Evolutionary conservation across 2,888 invertebrate genomes (phyloP).

Genomic region (Aphidius colemani): DNA sequence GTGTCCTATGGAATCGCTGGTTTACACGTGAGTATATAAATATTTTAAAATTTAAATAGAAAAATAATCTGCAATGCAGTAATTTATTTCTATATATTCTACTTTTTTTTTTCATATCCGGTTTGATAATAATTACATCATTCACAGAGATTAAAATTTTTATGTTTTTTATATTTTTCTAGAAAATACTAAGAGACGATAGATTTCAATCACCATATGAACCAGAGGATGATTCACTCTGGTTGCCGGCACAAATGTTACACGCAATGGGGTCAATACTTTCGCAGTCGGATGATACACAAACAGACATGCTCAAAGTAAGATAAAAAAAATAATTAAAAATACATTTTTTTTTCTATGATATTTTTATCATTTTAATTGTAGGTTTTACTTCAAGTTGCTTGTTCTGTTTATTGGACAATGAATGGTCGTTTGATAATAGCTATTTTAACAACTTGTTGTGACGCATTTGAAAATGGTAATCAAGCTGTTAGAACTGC

Average conservation of each 20-base stretch:
- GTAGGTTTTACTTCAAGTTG: slow-evolving; percentile 82
- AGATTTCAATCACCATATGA: slow-evolving; percentile 89
- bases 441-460: slow-evolving; percentile 82
- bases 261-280: slow-evolving; percentile 82
- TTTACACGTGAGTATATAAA: slow-evolving; percentile 75
- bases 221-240: slow-evolving; percentile 88
- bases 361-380: slow-evolving; percentile 33
- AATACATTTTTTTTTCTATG: not conserved
- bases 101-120: slow-evolving; percentile 17
- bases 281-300: slow-evolving; percentile 83
- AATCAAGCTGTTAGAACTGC: slow-evolving; percentile 84
- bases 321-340: slow-evolving; percentile 41
- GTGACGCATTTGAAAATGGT: slow-evolving; percentile 79
- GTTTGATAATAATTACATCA: not conserved
- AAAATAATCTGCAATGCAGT: slow-evolving; percentile 6
- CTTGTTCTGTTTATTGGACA: slow-evolving; percentile 86
- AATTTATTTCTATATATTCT: not conserved
- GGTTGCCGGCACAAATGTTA: slow-evolving; percentile 90
- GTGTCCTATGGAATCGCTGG: slow-evolving; percentile 83
- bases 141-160: not conserved
- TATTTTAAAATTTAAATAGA: not conserved
- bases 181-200: slow-evolving; percentile 91
- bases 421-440: slow-evolving; percentile 88
- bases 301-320: slow-evolving; percentile 74
- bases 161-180: slow-evolving; percentile 34